These are phyloP conservation scores for Nomada goodeniana DNA, from an alignment of 2,888 invertebrate species.

Conservation along the genomic window DNA sequence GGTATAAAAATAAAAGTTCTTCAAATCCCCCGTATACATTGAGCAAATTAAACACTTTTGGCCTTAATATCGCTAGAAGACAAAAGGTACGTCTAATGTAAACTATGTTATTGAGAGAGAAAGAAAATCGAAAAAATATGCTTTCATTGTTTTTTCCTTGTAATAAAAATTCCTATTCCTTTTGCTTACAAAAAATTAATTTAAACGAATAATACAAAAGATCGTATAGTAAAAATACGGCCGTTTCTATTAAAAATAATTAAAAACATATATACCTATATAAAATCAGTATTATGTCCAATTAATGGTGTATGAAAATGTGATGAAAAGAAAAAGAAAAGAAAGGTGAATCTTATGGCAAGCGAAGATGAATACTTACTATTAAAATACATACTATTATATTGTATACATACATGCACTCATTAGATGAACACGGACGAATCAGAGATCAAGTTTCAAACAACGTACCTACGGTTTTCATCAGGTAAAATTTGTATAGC, in stretches of 20 bases:
- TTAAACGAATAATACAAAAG: not conserved
- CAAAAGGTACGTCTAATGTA: not conserved
- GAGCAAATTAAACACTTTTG: not conserved
- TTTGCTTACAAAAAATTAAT: conserved; percentile 20
- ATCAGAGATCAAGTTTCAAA: conserved; percentile 62
- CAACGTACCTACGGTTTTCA: conserved; percentile 54
- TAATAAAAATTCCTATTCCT: conserved; percentile 21
- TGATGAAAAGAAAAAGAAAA: conserved; percentile 3
- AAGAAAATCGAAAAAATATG: not conserved
- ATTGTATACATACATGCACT: conserved; percentile 9
- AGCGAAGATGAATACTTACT: conserved; percentile 14
- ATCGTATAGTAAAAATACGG: not conserved
- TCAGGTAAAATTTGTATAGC: conserved; percentile 58
- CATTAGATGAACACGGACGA: conserved; percentile 56
- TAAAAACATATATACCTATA: conserved; percentile 1
- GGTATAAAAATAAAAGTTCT: conserved; percentile 16
- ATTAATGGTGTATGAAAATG: conserved; percentile 20
- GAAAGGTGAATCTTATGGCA: not conserved
- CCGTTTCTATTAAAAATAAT: not conserved
- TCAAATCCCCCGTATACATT: not conserved
- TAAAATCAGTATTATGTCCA: not conserved
- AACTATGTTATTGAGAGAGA: not conserved
- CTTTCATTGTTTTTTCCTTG: not conserved
- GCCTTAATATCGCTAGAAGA: conserved; percentile 8
- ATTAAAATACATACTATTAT: conserved; percentile 35